phyloP scores from a whole-genome alignment of 2,888 invertebrate species.

The Ennomos erosarius region DNA sequence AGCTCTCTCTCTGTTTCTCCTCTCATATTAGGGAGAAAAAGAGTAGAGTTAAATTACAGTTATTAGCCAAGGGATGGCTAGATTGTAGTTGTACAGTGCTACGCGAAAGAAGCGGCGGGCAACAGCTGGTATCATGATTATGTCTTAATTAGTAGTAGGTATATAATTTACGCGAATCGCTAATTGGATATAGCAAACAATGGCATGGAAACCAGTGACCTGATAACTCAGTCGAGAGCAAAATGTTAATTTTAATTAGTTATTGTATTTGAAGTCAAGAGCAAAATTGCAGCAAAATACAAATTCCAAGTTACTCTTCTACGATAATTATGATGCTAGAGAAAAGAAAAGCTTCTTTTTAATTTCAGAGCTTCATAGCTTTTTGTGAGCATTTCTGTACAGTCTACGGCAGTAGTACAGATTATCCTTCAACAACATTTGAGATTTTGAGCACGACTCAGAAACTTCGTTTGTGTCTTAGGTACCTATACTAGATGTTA shows the following conservation, averaged over 20 bases:
- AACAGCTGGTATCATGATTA: too few relatives aligned
- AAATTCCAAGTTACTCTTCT: conserved; percentile 24
- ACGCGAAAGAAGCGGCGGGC: too few relatives aligned
- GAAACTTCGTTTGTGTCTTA: too few relatives aligned
- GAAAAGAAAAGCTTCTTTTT: conserved; percentile 30
- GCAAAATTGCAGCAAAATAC: conserved; percentile 25
- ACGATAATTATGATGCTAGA: conserved; percentile 30
- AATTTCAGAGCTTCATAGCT: conserved; percentile 24
- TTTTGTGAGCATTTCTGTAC: conserved; percentile 8
- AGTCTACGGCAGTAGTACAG: conserved; percentile 6
- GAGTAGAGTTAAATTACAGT: too few relatives aligned
- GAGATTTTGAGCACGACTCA: too few relatives aligned
- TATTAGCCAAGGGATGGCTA: too few relatives aligned
- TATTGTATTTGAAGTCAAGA: conserved; percentile 16
- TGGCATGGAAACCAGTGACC: background rate
- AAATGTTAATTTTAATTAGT: conserved; percentile 10
- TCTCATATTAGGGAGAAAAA: too few relatives aligned
- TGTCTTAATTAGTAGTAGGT: too few relatives aligned
- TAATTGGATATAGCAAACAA: background rate
- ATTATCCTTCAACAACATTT: background rate
- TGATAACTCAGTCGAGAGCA: conserved; percentile 8
- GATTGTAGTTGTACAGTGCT: too few relatives aligned
- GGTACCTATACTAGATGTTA: too few relatives aligned
- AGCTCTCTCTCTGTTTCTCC: too few relatives aligned
- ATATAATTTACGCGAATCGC: too few relatives aligned